These are phyloP conservation scores for Asteroscopus sphinx DNA, from an alignment of 2,888 invertebrate genomes.

Conservation along the genomic window DNA sequence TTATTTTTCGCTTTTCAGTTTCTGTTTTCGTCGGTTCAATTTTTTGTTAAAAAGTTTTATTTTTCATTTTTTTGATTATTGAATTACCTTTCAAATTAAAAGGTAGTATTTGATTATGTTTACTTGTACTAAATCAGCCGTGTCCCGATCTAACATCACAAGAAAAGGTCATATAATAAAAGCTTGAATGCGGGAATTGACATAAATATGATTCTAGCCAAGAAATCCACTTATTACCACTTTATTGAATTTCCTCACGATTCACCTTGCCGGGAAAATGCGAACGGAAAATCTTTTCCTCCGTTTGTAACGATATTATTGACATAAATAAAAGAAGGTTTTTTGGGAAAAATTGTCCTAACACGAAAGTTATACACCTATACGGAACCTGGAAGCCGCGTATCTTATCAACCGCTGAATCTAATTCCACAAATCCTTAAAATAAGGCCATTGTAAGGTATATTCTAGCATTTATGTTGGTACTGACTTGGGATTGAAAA, in stretches of 20 bases:
- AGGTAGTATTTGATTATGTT: slow-evolving; percentile 14
- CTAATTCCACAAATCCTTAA: slow-evolving; percentile 25
- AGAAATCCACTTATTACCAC: slow-evolving; percentile 82
- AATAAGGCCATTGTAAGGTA: slow-evolving; percentile 7
- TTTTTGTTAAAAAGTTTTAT: too few species aligned
- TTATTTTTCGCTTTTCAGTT: too few species aligned
- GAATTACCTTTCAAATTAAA: slow-evolving; percentile 6
- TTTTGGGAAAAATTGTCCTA: slow-evolving; percentile 58
- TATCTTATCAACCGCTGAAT: slow-evolving; percentile 20
- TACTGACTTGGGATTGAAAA: slow-evolving; percentile 1
- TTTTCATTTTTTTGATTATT: too few species aligned
- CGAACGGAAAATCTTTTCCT: slow-evolving; percentile 69
- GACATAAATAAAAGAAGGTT: slow-evolving; percentile 65
- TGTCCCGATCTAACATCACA: slow-evolving; percentile 24
- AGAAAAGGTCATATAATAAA: slow-evolving; percentile 66
- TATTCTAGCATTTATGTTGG: slow-evolving; percentile 20
- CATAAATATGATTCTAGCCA: slow-evolving; percentile 75
- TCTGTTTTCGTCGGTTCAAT: too few species aligned
- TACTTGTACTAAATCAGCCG: slow-evolving; percentile 7
- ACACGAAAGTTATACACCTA: slow-evolving; percentile 49
- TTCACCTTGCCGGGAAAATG: slow-evolving; percentile 72
- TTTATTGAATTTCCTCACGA: slow-evolving; percentile 82
- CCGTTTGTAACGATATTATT: slow-evolving; percentile 66
- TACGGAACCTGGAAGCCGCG: slow-evolving; percentile 8
- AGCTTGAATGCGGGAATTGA: slow-evolving; percentile 69